These are phyloP conservation scores for Napeogenes inachia DNA, from an alignment of 2,888 invertebrate species.

Conservation along the genomic window DNA sequence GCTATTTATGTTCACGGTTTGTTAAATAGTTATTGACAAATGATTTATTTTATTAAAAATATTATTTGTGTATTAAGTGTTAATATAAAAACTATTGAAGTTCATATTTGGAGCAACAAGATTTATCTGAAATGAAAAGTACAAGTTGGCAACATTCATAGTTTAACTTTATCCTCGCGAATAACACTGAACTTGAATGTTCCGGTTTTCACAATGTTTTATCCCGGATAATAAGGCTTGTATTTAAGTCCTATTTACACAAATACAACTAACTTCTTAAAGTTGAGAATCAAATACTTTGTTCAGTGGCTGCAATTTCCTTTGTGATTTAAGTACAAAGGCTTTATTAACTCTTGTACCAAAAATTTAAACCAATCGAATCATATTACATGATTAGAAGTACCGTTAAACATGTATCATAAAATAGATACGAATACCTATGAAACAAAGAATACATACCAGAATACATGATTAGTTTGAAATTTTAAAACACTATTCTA, in stretches of 20 bases:
- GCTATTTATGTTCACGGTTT: not conserved
- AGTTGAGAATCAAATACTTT: slow-evolving; percentile 4
- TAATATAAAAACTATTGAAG: slow-evolving; percentile 16
- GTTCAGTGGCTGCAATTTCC: not conserved
- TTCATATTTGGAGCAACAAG: slow-evolving; percentile 18
- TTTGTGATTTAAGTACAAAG: not conserved
- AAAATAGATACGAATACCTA: no score
- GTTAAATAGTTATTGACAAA: not conserved
- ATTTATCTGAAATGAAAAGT: slow-evolving; percentile 23
- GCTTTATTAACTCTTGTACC: not conserved
- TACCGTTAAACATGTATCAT: no score
- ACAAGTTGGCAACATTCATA: slow-evolving; percentile 23
- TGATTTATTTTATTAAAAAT: not conserved
- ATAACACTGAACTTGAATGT: slow-evolving; percentile 13
- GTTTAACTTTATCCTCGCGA: slow-evolving; percentile 19
- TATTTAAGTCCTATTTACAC: slow-evolving; percentile 4
- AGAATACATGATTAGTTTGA: not conserved
- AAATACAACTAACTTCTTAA: slow-evolving; percentile 2
- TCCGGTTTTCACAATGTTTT: slow-evolving; percentile 6
- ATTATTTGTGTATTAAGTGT: slow-evolving; percentile 9
- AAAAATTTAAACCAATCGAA: no score
- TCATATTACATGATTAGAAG: no score
- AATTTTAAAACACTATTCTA: not conserved
- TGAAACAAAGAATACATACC: not conserved
- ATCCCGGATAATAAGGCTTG: slow-evolving; percentile 6